phyloP scores from a whole-genome alignment of 1,140 invertebrate genomes.

The Rhizoglyphus robini region DNA sequence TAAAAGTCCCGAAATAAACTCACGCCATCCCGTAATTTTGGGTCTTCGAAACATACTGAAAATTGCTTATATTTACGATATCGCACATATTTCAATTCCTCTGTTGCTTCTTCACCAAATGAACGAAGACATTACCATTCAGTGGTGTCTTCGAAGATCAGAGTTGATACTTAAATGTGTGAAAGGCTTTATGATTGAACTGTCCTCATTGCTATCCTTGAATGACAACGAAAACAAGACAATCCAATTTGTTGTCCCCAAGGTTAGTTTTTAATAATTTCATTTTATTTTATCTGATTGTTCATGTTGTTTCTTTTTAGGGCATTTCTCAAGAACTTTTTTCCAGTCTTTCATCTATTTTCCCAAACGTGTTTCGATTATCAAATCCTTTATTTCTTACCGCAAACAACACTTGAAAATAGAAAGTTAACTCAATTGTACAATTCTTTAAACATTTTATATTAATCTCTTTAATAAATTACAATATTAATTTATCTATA shows the following conservation, averaged over 20 bases:
- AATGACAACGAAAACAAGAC: constrained; percentile 69
- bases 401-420: neutral
- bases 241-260: constrained; percentile 65
- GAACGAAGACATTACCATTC: constrained; percentile 72
- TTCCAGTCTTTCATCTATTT: constrained; percentile 62
- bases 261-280: constrained; percentile 37
- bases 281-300: constrained; percentile 19
- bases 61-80: constrained; percentile 78
- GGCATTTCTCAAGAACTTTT: constrained; percentile 74
- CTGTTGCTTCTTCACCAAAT: constrained; percentile 65
- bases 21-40: constrained; percentile 78
- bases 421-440: too few species aligned
- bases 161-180: constrained; percentile 96
- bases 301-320: constrained; percentile 42
- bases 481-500: too few species aligned
- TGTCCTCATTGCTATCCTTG: constrained; percentile 63
- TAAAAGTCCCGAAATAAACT: constrained; percentile 68
- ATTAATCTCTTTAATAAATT: too few species aligned
- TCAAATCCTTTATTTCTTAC: constrained; percentile 57
- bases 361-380: constrained; percentile 74
- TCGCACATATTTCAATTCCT: constrained; percentile 82
- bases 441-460: too few species aligned
- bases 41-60: constrained; percentile 88
- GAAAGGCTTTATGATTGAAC: constrained; percentile 99
- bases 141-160: constrained; percentile 86